Base-by-base conservation (phyloP, 2,797 vertebrate genomes). In the Distichodus sexfasciatus region DNA sequence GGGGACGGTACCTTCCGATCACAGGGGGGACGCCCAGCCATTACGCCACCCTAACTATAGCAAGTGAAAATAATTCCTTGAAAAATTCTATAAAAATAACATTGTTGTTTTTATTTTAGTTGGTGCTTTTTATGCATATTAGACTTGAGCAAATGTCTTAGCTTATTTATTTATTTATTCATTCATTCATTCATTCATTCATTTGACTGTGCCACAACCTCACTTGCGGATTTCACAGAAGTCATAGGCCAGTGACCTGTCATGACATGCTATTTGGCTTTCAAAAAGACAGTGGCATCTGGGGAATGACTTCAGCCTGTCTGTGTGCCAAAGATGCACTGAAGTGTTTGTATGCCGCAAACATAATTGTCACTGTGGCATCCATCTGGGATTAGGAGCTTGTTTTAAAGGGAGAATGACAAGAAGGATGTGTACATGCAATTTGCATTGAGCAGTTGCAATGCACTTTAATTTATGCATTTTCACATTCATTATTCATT, bases 311-410 rank as follows among this genome's bases (percentile, higher is more conserved):
- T 64, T 74, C 43, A 58, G 66, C 31, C 36, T 40, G 43, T 53
- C 48, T 26, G n/a, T 23, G 24, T 69, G 51, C 60, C 51, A 29
- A 36, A n/a, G 50, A 33, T 14, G 47, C 38, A 44, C 9, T 60
- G 44, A 11, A 38, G 47, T 65, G 41, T 65, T 21, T 38, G 33
- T 40, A 9, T 7, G 31, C 38, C 70, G 73, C 38, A 60, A 75
- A 47, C 44, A 41, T 21, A 63, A 15, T 51, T 64, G 57, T 38
- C 50, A 46, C 6, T n/a, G 35, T 26, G 21, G 21, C 40, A 55
- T 55, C 36, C 53, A 33, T 44, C 28, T 35, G 67, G 46, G 46
- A 59, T 21, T 41, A 21, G 31, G 26, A 29, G 23, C 4, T 67
- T 63, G 43, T 61, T 36, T 26, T 40, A 33, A 67, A 46, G 21